These are phyloP conservation scores for Rhadinocentrus ornatus DNA, from an alignment of 2,797 vertebrate genomes.

Conservation along the genomic window DNA sequence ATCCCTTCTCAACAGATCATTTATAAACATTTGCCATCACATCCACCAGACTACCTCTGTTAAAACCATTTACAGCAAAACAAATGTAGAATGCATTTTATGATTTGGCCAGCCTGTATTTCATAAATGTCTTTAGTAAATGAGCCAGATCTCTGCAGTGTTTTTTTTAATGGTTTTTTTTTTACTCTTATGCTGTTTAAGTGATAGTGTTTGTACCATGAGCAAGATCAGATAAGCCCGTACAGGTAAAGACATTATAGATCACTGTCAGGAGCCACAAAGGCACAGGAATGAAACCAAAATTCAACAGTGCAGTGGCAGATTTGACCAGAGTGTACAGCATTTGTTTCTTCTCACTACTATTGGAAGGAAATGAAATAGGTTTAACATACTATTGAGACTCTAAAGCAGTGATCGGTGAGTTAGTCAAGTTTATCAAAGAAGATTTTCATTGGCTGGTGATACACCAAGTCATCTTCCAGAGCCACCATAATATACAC, in stretches of 20 bases:
- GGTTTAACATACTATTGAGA: neutral
- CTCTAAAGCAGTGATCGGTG: neutral
- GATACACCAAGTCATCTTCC: neutral
- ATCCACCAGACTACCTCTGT: slow-evolving; percentile 44
- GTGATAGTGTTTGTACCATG: slow-evolving; percentile 22
- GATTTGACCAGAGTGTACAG: neutral
- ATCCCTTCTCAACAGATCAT: slow-evolving; percentile 60
- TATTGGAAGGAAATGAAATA: neutral
- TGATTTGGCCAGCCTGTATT: slow-evolving; percentile 51
- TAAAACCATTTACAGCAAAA: slow-evolving; percentile 49
- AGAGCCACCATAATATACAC: neutral
- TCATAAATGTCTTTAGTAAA: slow-evolving; percentile 56
- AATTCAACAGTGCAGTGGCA: slow-evolving; percentile 11
- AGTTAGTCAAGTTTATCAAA: slow-evolving; percentile 1
- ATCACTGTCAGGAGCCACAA: slow-evolving; percentile 43
- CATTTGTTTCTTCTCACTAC: neutral
- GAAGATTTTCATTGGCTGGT: neutral
- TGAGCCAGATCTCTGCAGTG: slow-evolving; percentile 52
- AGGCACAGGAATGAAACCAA: slow-evolving; percentile 54
- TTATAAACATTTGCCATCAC: slow-evolving; percentile 72
- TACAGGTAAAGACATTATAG: slow-evolving; percentile 23
- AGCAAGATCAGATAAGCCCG: slow-evolving; percentile 29
- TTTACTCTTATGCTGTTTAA: slow-evolving; percentile 31
- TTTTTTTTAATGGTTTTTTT: slow-evolving; percentile 42
- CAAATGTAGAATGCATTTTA: slow-evolving; percentile 50